Conservation (phyloP, 2,113 vertebrate genomes). For the Podarcis muralis region DNA sequence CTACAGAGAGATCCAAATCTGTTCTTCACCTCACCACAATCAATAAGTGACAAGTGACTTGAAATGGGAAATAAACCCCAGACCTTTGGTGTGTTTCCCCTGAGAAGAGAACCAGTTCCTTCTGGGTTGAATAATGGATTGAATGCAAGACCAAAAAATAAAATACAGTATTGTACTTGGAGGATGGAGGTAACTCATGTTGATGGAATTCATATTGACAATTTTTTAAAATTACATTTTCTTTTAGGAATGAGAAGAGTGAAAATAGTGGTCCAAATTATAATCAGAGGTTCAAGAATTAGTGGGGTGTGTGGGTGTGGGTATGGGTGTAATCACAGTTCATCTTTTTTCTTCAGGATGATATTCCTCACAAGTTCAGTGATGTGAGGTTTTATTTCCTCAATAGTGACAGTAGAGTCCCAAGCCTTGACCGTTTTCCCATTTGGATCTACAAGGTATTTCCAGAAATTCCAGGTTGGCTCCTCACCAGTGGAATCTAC, state of each 20-base stretch:
- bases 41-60: background rate
- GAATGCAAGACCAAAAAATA: background rate
- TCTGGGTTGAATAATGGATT: background rate
- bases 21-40: too few relatives aligned
- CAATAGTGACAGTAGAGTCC: slow-evolving; percentile 87
- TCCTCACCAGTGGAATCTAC: slow-evolving; percentile 89
- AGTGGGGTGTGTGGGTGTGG: background rate
- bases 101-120: background rate
- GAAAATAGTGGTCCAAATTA: background rate
- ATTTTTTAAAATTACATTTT: background rate
- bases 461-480: slow-evolving; percentile 99
- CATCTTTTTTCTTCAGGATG: slow-evolving; percentile 91
- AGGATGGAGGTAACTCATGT: background rate
- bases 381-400: slow-evolving; percentile 87
- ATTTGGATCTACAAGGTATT: slow-evolving; percentile 88
- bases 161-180: background rate
- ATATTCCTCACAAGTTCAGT: slow-evolving; percentile 89
- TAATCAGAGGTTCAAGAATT: background rate
- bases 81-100: background rate
- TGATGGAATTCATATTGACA: background rate
- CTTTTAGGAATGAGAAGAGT: background rate
- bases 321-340: slow-evolving; percentile 77
- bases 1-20: background rate
- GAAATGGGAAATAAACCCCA: background rate
- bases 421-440: slow-evolving; percentile 89